Conservation (phyloP, 2,797 vertebrate genomes). For the Hemibagrus guttatus region DNA sequence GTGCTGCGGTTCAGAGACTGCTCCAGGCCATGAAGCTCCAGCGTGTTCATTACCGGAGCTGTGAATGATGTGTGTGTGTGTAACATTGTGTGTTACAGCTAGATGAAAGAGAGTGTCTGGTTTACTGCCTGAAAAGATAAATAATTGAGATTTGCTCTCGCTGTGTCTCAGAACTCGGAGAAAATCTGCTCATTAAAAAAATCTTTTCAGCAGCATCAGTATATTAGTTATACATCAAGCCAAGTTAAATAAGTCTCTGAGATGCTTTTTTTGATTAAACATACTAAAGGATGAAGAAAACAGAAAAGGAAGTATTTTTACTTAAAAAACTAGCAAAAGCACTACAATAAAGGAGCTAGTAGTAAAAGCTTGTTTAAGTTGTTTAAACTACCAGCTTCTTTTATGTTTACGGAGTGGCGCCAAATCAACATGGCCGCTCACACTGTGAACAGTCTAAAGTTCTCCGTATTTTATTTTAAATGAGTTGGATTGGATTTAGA, state of each 20-base stretch:
- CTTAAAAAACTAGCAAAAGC: not conserved
- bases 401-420: not conserved
- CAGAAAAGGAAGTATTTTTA: not conserved
- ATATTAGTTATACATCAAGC: not conserved
- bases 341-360: not conserved
- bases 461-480: not conserved
- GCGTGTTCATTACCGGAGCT: slow-evolving; percentile 23
- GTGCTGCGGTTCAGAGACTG: slow-evolving; percentile 14
- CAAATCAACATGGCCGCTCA: not conserved
- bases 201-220: not conserved
- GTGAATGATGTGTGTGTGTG: slow-evolving; percentile 6
- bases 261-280: not conserved
- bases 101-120: slow-evolving; percentile 39
- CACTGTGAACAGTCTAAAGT: not conserved
- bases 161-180: not conserved
- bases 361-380: not conserved
- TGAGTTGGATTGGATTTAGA: not conserved
- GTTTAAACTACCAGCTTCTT: not conserved
- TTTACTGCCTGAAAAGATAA: slow-evolving; percentile 35
- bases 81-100: slow-evolving; percentile 18
- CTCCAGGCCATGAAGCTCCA: slow-evolving; percentile 32
- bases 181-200: slow-evolving; percentile 19
- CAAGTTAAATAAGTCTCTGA: not conserved
- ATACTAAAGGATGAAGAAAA: too few relatives aligned
- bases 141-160: slow-evolving; percentile 30